A percentile compares a stretch with the other conserved stretches of the same genome.
Conservation (phyloP, 2,888 invertebrate species). For the Schrankia costaestrigalis region DNA sequence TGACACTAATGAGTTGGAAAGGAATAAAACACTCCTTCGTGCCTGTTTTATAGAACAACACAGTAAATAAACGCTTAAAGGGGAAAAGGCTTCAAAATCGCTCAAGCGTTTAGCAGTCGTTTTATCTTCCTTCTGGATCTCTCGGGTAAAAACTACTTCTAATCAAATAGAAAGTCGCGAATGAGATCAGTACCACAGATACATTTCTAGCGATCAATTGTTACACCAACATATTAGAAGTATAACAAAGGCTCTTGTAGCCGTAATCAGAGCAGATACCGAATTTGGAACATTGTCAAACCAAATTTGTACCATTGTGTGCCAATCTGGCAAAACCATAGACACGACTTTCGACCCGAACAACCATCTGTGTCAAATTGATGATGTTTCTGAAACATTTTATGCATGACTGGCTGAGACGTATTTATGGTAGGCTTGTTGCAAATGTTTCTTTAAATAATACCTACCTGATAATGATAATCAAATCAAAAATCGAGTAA, state of each 20-base stretch:
- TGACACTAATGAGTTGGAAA: no score
- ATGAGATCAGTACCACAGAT: not conserved
- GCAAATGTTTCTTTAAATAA: no score
- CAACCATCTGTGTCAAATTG: constrained; percentile 15
- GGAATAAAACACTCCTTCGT: no score
- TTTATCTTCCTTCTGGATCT: no score
- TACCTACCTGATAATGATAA: no score
- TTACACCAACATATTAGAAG: constrained; percentile 3
- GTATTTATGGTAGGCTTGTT: no score
- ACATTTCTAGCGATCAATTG: not conserved
- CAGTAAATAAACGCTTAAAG: no score
- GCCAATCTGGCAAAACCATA: constrained; percentile 26
- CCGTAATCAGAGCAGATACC: constrained; percentile 23
- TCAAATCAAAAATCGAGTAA: no score
- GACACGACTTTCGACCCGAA: constrained; percentile 21
- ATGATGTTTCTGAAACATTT: constrained; percentile 1
- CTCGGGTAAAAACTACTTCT: not conserved
- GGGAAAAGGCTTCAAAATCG: no score
- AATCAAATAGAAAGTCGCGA: constrained; percentile 3
- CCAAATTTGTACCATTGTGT: constrained; percentile 32
- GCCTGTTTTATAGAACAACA: no score
- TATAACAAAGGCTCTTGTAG: constrained; percentile 13
- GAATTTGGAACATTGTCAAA: constrained; percentile 33
- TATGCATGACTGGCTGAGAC: no score
- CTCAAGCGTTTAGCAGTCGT: no score